Evolutionary conservation across 2,888 invertebrate genomes (phyloP).

Genomic region (Acrocera orbiculus): DNA sequence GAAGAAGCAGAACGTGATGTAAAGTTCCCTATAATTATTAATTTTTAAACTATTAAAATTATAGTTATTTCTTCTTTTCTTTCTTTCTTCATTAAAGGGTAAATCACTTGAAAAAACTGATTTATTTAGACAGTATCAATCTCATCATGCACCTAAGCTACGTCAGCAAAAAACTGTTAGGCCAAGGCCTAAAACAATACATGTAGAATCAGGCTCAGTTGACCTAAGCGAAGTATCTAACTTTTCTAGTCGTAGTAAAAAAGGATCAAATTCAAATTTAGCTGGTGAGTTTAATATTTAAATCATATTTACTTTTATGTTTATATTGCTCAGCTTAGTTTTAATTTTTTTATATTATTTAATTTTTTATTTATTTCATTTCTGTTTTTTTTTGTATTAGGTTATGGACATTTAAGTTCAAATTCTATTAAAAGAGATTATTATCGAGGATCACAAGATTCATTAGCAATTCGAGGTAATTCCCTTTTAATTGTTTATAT

Average conservation of each 20-base stretch:
- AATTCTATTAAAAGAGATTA: slow-evolving; percentile 72
- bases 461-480: slow-evolving; percentile 64
- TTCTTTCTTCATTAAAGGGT: slow-evolving; percentile 37
- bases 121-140: slow-evolving; percentile 37
- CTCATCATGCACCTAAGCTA: slow-evolving; percentile 44
- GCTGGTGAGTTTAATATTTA: slow-evolving; percentile 41
- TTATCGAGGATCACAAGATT: slow-evolving; percentile 83
- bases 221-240: slow-evolving; percentile 62
- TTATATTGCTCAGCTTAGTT: not conserved
- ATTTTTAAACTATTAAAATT: not conserved
- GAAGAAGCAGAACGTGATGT: slow-evolving; percentile 83
- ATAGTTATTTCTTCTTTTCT: not conserved
- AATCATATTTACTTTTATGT: not conserved
- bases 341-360: slow-evolving; percentile 3
- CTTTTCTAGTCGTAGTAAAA: slow-evolving; percentile 52
- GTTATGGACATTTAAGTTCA: slow-evolving; percentile 33
- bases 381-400: slow-evolving; percentile 12
- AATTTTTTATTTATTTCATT: slow-evolving; percentile 10
- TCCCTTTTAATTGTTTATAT: slow-evolving; percentile 16
- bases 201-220: slow-evolving; percentile 65
- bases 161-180: slow-evolving; percentile 46
- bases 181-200: slow-evolving; percentile 78
- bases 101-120: slow-evolving; percentile 58
- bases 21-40: not conserved
- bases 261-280: slow-evolving; percentile 66